Conservation (phyloP, 2,888 invertebrate genomes). For the Plemyria rubiginata region DNA sequence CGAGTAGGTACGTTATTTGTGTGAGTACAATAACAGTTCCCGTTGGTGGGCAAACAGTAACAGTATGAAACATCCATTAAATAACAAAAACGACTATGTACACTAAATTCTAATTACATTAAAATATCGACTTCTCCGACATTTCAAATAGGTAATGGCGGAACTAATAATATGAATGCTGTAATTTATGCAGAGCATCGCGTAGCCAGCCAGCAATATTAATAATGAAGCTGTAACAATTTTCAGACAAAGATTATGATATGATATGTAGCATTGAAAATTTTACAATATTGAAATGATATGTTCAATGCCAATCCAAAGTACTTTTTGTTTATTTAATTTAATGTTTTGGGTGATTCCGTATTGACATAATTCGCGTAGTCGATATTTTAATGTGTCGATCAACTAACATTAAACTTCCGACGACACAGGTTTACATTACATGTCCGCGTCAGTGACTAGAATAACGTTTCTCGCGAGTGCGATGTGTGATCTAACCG, state of each 20-base stretch:
- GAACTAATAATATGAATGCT: neutral
- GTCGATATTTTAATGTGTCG: slow-evolving; percentile 74
- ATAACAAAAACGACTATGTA: slow-evolving; percentile 79
- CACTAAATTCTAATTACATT: slow-evolving; percentile 62
- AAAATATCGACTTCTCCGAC: slow-evolving; percentile 72
- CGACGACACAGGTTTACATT: slow-evolving; percentile 47
- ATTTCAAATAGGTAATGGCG: slow-evolving; percentile 4
- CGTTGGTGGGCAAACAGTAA: slow-evolving; percentile 72
- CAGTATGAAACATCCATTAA: slow-evolving; percentile 78
- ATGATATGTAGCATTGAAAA: slow-evolving; percentile 71
- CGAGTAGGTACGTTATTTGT: slow-evolving; percentile 33
- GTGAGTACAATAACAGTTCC: slow-evolving; percentile 51
- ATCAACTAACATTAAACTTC: slow-evolving; percentile 66
- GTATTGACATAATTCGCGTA: slow-evolving; percentile 27
- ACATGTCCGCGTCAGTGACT: slow-evolving; percentile 61
- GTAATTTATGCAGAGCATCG: slow-evolving; percentile 9
- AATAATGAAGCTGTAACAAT: neutral
- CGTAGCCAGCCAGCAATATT: slow-evolving; percentile 4
- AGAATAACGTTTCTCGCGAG: slow-evolving; percentile 93
- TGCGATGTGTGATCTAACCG: slow-evolving; percentile 82
- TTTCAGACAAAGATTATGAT: slow-evolving; percentile 56
- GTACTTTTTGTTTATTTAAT: slow-evolving; percentile 5
- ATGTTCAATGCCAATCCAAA: slow-evolving; percentile 61
- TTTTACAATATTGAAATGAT: slow-evolving; percentile 58
- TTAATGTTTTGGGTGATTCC: neutral